Evolutionary conservation across 2,888 invertebrate genomes (phyloP).

Genomic region (Chloroclysta siterata): DNA sequence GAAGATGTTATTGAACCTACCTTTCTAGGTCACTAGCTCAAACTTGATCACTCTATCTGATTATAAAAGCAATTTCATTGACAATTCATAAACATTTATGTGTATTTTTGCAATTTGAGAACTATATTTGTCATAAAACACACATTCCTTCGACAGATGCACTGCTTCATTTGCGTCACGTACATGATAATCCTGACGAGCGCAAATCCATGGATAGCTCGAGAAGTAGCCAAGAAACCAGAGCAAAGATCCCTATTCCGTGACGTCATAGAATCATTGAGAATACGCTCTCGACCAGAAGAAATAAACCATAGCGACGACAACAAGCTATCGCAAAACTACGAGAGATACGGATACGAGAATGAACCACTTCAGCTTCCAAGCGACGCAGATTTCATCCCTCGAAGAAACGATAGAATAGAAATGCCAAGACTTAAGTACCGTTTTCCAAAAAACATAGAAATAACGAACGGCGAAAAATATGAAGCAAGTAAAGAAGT

Average conservation of each 20-base stretch:
- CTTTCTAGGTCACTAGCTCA: conserved; percentile 23
- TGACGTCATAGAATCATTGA: conserved; percentile 75
- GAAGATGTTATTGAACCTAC: conserved; percentile 16
- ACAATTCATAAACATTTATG: neutral
- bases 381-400: conserved; percentile 67
- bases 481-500: conserved; percentile 32
- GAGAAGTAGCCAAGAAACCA: conserved; percentile 51
- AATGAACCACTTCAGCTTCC: conserved; percentile 62
- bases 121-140: conserved; percentile 1
- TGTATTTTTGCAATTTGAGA: neutral
- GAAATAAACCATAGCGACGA: conserved; percentile 66
- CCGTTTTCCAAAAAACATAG: conserved; percentile 69
- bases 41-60: neutral
- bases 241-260: conserved; percentile 70
- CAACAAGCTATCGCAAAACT: conserved; percentile 66
- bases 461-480: conserved; percentile 44
- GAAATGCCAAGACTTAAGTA: conserved; percentile 75
- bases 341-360: conserved; percentile 63
- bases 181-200: conserved; percentile 72
- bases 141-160: conserved; percentile 68
- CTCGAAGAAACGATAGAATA: conserved; percentile 75
- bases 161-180: conserved; percentile 76
- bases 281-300: conserved; percentile 69
- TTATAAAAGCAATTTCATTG: neutral
- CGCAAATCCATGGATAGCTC: conserved; percentile 59